These are phyloP conservation scores for Molossus alvarezi DNA, from an alignment of 2,797 vertebrate species.

Conservation along the genomic window DNA sequence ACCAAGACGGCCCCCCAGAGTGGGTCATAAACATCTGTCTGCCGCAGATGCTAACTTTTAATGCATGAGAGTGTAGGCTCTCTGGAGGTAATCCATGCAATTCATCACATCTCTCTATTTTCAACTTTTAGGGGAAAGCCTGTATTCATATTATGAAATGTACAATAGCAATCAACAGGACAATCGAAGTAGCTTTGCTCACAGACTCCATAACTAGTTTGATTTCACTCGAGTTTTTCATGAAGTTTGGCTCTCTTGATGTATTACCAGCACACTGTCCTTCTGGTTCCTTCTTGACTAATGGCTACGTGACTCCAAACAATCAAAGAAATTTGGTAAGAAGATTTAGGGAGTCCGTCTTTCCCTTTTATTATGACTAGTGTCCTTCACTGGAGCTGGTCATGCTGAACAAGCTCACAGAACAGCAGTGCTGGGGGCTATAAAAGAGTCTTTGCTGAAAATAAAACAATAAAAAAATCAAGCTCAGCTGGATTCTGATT, in stretches of 20 bases:
- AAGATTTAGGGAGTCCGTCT: slow-evolving; percentile 11
- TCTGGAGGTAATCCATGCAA: background rate
- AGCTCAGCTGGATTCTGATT: slow-evolving; percentile 88
- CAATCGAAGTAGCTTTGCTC: background rate
- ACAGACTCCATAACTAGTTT: background rate
- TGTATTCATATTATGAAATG: background rate
- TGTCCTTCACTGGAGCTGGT: slow-evolving; percentile 16
- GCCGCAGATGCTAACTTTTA: background rate
- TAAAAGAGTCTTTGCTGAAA: slow-evolving; percentile 85
- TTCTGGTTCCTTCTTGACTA: background rate
- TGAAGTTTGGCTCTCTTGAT: background rate
- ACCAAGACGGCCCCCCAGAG: background rate
- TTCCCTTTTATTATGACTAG: background rate
- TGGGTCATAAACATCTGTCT: background rate
- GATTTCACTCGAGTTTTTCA: background rate
- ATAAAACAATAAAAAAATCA: slow-evolving; percentile 82
- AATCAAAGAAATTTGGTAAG: background rate
- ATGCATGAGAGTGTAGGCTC: background rate
- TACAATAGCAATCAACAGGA: background rate
- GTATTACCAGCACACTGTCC: background rate
- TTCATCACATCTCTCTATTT: slow-evolving; percentile 41
- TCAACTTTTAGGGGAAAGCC: slow-evolving; percentile 24
- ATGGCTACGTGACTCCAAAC: background rate
- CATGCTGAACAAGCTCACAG: background rate
- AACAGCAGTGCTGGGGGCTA: slow-evolving; percentile 68